Evolutionary conservation across 2,797 vertebrate species (phyloP).

Genomic region (Cheirogaleus major): DNA sequence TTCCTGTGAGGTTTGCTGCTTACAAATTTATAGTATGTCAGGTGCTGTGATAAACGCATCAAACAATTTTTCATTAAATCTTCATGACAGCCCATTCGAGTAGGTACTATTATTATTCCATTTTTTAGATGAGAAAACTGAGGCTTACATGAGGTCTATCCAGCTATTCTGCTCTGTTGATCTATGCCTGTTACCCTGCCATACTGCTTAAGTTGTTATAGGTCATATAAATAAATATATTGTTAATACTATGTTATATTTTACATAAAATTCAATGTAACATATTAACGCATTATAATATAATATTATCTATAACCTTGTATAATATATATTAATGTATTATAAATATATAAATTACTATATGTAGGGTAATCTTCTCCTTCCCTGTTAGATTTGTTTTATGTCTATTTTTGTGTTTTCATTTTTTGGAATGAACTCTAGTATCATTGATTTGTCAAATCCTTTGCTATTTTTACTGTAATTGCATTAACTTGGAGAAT

Average conservation of each 20-base stretch:
- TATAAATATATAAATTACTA: neutral
- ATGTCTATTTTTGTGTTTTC: neutral
- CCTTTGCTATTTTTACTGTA: neutral
- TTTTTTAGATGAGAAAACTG: neutral
- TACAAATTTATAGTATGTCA: neutral
- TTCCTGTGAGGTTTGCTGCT: neutral
- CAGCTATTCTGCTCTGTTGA: neutral
- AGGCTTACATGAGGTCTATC: neutral
- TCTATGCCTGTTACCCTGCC: neutral
- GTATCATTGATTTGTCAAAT: neutral
- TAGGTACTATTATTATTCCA: neutral
- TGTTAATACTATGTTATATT: neutral
- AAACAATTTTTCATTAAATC: neutral
- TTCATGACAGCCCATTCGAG: neutral
- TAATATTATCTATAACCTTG: neutral
- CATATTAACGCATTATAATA: neutral
- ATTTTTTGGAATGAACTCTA: conserved; percentile 14
- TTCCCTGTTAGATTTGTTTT: neutral
- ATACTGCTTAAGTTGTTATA: neutral
- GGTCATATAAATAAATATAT: neutral
- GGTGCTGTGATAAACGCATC: neutral
- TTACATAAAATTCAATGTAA: neutral
- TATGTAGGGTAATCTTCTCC: neutral
- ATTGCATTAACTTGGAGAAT: neutral
- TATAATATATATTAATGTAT: neutral